Base-by-base conservation (phyloP, 2,113 vertebrate species). In the Antechinus stuartii region DNA sequence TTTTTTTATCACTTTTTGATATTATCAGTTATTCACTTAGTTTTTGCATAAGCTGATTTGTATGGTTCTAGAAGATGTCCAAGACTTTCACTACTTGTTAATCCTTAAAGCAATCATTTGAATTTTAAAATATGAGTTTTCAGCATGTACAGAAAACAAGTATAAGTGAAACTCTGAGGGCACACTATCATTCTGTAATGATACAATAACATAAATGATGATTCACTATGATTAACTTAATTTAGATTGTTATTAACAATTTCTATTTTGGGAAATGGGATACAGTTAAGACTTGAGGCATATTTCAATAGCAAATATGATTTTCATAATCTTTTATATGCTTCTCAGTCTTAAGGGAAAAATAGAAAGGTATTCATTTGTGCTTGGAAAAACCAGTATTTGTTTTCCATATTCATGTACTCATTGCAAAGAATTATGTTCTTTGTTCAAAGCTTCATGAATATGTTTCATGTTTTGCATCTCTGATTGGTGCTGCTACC, bases 301-400 rank as follows among this genome's bases (percentile, higher is more conserved):
- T 93, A 27, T 95, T 54, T 95, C 94, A 97, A 96, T 95, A 96
- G 49, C 46, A 96, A 97, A 94, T 93, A 92, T 95, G 95, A 96
- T 97, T 96, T 97, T 91, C 93, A 94, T 97, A 92, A 93, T 10
- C 50, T 92, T 94, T 96, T 90, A 91, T 95, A 25, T 91, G 92
- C 84, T 95, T 92, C 96, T 90, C 92, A 96, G 47, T 93, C 91
- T 97, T 94, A 96, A 94, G 57, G 92, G 93, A 91, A 35, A 53
- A 68, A 92, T 90, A n/a, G 27, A 61, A 23, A 92, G 16, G 8
- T 92, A 1, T 92, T 92, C 90, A 91, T 91, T 49, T 95, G 57
- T 25, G 54, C 46, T 27, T 93, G 61, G 90, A 92, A 93, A 94
- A 94, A 53, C 46, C n/a, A 91, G 7, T 25, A n/a, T 54, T 92